Evolutionary conservation across 2,797 vertebrate species (phyloP).

Genomic region (Melanotaenia trifasciata): DNA sequence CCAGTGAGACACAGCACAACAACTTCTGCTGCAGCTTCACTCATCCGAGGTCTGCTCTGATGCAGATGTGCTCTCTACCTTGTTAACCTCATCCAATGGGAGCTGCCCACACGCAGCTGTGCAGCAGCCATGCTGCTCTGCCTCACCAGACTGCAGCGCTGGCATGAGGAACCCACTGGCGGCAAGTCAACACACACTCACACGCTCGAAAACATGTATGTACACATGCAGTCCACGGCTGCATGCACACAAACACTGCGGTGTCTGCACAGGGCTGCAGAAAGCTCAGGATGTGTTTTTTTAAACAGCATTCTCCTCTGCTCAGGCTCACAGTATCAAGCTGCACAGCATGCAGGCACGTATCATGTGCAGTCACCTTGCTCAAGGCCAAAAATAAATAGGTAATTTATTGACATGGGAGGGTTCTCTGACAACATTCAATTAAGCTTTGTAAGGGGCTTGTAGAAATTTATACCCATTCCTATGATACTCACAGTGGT

Average conservation of each 20-base stretch:
- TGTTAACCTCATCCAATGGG: slow-evolving; percentile 78
- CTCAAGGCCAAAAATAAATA: slow-evolving; percentile 72
- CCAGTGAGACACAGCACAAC: slow-evolving; percentile 25
- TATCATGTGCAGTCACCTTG: slow-evolving; percentile 62
- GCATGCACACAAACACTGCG: background rate
- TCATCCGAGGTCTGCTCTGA: slow-evolving; percentile 68
- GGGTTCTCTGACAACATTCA: slow-evolving; percentile 52
- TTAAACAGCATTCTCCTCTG: slow-evolving; percentile 48
- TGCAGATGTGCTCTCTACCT: slow-evolving; percentile 79
- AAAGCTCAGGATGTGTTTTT: slow-evolving; percentile 48
- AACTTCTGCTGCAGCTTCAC: slow-evolving; percentile 55
- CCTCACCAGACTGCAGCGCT: slow-evolving; percentile 68
- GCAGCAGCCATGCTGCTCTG: slow-evolving; percentile 58
- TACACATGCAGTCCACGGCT: slow-evolving; percentile 39
- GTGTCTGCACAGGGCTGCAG: slow-evolving; percentile 12
- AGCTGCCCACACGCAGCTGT: slow-evolving; percentile 71
- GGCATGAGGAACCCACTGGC: slow-evolving; percentile 68
- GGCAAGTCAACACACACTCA: slow-evolving; percentile 53
- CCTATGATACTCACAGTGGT: slow-evolving; percentile 51
- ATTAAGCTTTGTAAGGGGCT: slow-evolving; percentile 50
- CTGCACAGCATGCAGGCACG: slow-evolving; percentile 31
- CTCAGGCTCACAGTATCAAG: slow-evolving; percentile 17
- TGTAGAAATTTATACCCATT: slow-evolving; percentile 57
- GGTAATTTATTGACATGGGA: slow-evolving; percentile 64
- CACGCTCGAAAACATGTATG: slow-evolving; percentile 49